These are phyloP conservation scores for Rotaria socialis DNA, from an alignment of 2,888 invertebrate species.

Conservation along the genomic window DNA sequence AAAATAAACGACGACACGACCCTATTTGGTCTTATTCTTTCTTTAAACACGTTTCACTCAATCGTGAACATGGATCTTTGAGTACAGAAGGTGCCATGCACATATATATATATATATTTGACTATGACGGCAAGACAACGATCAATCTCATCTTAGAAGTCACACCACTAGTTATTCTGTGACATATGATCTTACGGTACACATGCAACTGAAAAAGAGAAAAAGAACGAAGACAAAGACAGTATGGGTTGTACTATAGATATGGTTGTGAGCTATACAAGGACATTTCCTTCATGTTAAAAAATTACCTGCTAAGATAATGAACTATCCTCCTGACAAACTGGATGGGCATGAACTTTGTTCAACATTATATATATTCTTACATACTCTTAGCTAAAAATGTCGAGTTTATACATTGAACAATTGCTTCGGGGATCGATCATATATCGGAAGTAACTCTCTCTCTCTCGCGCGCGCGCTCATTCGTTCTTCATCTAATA, in stretches of 20 bases:
- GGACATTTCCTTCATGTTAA: neutral
- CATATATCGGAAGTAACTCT: neutral
- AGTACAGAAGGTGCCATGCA: neutral
- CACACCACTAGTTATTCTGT: neutral
- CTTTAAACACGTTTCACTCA: neutral
- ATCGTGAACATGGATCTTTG: neutral
- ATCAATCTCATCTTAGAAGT: neutral
- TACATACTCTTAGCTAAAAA: neutral
- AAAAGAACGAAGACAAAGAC: neutral
- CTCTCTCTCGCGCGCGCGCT: neutral
- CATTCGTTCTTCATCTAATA: neutral
- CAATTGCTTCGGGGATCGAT: constrained; percentile 1
- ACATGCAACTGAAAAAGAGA: neutral
- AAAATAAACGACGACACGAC: neutral
- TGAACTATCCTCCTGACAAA: neutral
- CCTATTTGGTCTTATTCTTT: neutral
- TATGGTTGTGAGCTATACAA: neutral
- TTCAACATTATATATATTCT: neutral
- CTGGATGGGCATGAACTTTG: constrained; percentile 4
- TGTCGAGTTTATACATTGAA: neutral
- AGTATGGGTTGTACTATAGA: neutral
- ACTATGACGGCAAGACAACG: neutral
- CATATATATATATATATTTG: neutral
- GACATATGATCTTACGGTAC: neutral
- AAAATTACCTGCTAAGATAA: neutral